Evolutionary conservation across 2,888 invertebrate species (phyloP), one percentile per base, ranked within the genome.

Genomic region (Notodonta ziczac): DNA sequence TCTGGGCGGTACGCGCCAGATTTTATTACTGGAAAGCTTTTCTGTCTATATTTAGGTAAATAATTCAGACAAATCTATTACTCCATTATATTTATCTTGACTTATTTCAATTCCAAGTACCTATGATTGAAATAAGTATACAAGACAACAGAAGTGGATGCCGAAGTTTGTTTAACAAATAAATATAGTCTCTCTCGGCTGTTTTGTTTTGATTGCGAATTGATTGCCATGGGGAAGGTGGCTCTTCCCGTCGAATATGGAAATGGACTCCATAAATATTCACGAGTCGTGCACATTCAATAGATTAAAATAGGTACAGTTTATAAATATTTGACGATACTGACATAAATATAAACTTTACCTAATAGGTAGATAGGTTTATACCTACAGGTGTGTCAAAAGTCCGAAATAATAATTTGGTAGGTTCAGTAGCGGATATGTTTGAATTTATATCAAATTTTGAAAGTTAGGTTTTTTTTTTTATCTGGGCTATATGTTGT

Each of bases 251-350:
- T 32, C 52, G 32, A 35, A 53, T 52, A 53, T 53, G 52, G 61
- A 62, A 66, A 64, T 65, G 65, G 61, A 65, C 67, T 63, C 63
- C 65, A 65, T 69, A 66, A 65, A 53, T 53, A 53, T 53, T 53
- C 32, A 53, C 52, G 52, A 53, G 35, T 13, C 2, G n/a, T n/a
- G 10, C 16, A 50, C 7, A 53, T 35, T 13, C 32, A 32, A 16
- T 53, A 35, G 35, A 53, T 35, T 53, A 13, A 53, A 51, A 51
- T 51, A 16, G 6, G 2, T 35, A 35, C 5, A 4, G 46, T 46
- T n/a, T 5, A 46, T 6, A 5, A n/a, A 46, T 46, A n/a, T 46
- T n/a, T 4, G 13, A n/a, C 42, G 4, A 46, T 46, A n/a, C 4
- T 2, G n/a, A 46, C 9, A 42, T 9, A 10, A 42, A 9, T 35